phyloP scores from a whole-genome alignment of 2,113 vertebrate species.

The Planiliza haematocheilus region DNA sequence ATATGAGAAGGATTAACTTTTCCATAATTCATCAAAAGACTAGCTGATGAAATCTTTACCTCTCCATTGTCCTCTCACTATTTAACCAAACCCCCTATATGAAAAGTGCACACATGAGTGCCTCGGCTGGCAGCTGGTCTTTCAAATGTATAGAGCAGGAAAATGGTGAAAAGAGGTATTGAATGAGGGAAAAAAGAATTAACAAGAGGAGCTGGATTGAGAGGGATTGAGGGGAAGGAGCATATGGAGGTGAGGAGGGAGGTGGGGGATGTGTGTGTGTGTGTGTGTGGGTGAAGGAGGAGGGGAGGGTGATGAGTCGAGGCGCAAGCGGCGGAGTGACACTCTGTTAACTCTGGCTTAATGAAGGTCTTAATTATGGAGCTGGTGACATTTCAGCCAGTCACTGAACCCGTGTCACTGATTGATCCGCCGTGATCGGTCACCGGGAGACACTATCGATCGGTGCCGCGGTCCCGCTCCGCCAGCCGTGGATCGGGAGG shows the following conservation, averaged over 20 bases:
- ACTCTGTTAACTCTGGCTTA: constrained; percentile 80
- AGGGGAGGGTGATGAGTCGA: constrained; percentile 40
- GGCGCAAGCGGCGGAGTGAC: constrained; percentile 62
- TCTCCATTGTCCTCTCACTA: constrained; percentile 7
- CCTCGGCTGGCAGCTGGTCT: constrained; percentile 10
- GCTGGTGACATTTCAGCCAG: constrained; percentile 81
- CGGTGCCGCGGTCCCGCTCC: constrained; percentile 5
- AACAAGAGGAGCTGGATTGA: constrained; percentile 41
- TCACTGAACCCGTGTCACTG: constrained; percentile 71
- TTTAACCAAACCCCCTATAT: constrained; percentile 37
- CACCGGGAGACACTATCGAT: constrained; percentile 77
- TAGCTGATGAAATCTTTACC: constrained; percentile 44
- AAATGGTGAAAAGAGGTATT: constrained; percentile 12
- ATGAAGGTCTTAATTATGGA: constrained; percentile 86
- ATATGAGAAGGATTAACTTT: constrained; percentile 61
- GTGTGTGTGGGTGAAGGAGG: background rate
- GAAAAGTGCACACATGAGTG: constrained; percentile 38
- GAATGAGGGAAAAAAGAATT: constrained; percentile 27
- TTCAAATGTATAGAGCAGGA: constrained; percentile 53
- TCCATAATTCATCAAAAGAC: constrained; percentile 65
- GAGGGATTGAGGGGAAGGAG: constrained; percentile 35
- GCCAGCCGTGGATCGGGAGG: too few species aligned
- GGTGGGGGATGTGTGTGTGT: constrained; percentile 34
- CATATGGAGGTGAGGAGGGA: constrained; percentile 45
- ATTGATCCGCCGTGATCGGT: constrained; percentile 80